Percentiles rank a stretch among this genome's conserved stretches.
phyloP scores from a whole-genome alignment of 2,113 vertebrate genomes.

The Maccullochella peelii region DNA sequence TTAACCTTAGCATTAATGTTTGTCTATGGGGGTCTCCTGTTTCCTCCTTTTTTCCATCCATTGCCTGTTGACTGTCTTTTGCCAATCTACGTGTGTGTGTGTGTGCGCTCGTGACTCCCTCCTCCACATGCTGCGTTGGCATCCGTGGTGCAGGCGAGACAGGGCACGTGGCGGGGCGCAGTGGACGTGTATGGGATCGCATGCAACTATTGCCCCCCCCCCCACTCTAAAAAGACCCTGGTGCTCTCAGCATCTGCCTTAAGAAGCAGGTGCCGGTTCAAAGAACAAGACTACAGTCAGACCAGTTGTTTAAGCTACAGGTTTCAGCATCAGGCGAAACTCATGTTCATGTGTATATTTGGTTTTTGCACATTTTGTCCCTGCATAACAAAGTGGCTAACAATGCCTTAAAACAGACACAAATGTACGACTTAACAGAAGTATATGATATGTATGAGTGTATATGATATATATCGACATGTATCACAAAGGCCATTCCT shows the following conservation, averaged over 20 bases:
- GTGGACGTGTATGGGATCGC: slow-evolving; percentile 4
- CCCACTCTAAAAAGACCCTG: slow-evolving; percentile 55
- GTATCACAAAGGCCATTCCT: slow-evolving; percentile 77
- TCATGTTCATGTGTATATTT: slow-evolving; percentile 57
- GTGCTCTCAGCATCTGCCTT: slow-evolving; percentile 80
- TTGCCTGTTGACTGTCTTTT: slow-evolving; percentile 58
- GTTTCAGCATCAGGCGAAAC: slow-evolving; percentile 66
- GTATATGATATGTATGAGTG: slow-evolving; percentile 28
- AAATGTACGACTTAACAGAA: slow-evolving; percentile 62
- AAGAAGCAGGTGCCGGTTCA: slow-evolving; percentile 73
- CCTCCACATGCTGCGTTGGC: slow-evolving; percentile 49
- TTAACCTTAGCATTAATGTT: slow-evolving; percentile 53
- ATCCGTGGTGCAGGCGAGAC: slow-evolving; percentile 52
- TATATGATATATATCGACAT: slow-evolving; percentile 25
- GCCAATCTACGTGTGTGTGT: not conserved
- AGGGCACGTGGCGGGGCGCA: not conserved
- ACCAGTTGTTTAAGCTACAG: slow-evolving; percentile 82
- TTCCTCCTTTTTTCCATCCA: slow-evolving; percentile 23
- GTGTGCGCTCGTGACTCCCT: slow-evolving; percentile 30
- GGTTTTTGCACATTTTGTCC: slow-evolving; percentile 58
- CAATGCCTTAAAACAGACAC: slow-evolving; percentile 77
- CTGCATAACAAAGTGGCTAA: slow-evolving; percentile 71
- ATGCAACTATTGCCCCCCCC: not conserved
- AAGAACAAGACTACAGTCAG: slow-evolving; percentile 72
- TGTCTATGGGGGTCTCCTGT: slow-evolving; percentile 26